phyloP scores from a whole-genome alignment of 2,797 vertebrate genomes.

The Pelobates cultripes region DNA sequence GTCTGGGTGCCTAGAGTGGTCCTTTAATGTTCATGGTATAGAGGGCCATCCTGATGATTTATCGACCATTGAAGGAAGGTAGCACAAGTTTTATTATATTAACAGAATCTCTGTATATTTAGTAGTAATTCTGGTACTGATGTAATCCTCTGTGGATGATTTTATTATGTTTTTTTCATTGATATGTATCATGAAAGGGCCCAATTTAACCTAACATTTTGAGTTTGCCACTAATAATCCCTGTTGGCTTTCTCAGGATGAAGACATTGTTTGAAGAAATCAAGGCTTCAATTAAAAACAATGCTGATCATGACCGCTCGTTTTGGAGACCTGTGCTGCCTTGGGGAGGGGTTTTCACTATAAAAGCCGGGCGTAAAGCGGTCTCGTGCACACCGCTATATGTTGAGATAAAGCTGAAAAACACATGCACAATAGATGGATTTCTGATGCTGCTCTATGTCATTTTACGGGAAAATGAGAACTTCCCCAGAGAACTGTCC shows the following conservation, averaged over 20 bases:
- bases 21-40: no score
- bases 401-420: constrained; percentile 86
- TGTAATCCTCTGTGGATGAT: no score
- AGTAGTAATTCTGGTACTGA: no score
- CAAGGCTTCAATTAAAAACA: constrained; percentile 87
- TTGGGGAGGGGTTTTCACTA: constrained; percentile 88
- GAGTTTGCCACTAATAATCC: neutral
- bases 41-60: no score
- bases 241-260: constrained; percentile 68
- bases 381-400: constrained; percentile 88
- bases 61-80: no score
- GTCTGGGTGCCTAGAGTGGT: no score
- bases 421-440: constrained; percentile 91
- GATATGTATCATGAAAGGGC: no score
- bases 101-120: no score
- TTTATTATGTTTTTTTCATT: no score
- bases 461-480: constrained; percentile 86
- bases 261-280: constrained; percentile 93
- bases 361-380: constrained; percentile 85
- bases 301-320: constrained; percentile 82
- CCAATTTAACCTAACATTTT: neutral
- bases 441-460: constrained; percentile 91
- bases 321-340: constrained; percentile 92
- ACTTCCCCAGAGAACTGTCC: constrained; percentile 81
- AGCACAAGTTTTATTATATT: no score